A percentile compares a stretch with the other conserved stretches of the same genome.
Conservation (phyloP, 2,888 invertebrate genomes). For the Allygus modestus region DNA sequence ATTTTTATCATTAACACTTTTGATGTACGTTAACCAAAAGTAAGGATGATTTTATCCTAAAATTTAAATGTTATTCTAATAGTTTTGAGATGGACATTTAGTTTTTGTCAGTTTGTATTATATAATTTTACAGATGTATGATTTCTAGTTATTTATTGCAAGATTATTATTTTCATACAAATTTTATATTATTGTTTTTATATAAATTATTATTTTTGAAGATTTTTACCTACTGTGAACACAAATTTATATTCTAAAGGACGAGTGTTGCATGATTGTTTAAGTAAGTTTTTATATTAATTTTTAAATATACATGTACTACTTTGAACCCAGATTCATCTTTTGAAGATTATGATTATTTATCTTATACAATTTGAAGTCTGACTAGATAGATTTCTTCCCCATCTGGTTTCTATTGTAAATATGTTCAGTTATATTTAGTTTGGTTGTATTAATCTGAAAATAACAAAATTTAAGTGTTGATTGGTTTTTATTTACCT, state of each 20-base stretch:
- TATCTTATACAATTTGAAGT: neutral
- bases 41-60: too few species aligned
- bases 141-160: neutral
- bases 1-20: too few species aligned
- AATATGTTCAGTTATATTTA: slow-evolving; percentile 27
- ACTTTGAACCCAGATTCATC: neutral
- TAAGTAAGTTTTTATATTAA: neutral
- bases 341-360: too few species aligned
- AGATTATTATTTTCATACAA: slow-evolving; percentile 13
- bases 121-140: too few species aligned
- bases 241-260: too few species aligned
- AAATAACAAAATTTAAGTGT: slow-evolving; percentile 8
- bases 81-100: too few species aligned
- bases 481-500: neutral
- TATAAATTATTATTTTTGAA: neutral
- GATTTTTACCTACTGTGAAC: neutral
- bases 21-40: too few species aligned
- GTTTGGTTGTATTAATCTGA: slow-evolving; percentile 33
- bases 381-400: neutral
- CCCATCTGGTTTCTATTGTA: neutral
- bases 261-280: neutral
- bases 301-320: neutral
- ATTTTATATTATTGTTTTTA: neutral
- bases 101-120: too few species aligned
- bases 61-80: too few species aligned